Evolutionary conservation across 1,140 invertebrate species (phyloP).

Genomic region (Frieseomelitta varia): DNA sequence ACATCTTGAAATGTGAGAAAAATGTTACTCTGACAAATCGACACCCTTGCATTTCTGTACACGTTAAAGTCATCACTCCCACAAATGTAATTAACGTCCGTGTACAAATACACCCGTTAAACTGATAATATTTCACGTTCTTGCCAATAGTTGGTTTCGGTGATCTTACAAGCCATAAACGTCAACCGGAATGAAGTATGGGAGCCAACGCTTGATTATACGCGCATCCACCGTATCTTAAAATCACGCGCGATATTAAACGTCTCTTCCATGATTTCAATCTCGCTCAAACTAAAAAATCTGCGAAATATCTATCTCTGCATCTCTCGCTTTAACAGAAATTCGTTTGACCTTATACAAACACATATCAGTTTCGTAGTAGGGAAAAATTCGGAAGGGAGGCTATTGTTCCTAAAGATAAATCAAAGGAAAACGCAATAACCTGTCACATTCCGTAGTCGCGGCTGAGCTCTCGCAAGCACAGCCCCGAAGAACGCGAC

Average conservation of each 20-base stretch:
- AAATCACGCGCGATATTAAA: not conserved
- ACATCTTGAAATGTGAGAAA: too few relatives aligned
- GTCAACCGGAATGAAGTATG: not conserved
- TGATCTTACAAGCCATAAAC: not conserved
- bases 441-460: slow-evolving; percentile 29
- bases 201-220: not conserved
- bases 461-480: not conserved
- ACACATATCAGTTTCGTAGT: not conserved
- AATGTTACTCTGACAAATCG: too few relatives aligned
- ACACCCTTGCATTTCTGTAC: too few relatives aligned
- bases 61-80: not conserved
- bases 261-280: not conserved
- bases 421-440: slow-evolving; percentile 30
- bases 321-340: not conserved
- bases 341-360: not conserved
- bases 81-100: not conserved
- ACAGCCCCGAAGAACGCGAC: slow-evolving; percentile 13
- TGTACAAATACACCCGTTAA: not conserved
- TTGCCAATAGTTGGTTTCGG: not conserved
- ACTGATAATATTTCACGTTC: not conserved
- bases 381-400: not conserved
- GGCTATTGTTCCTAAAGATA: slow-evolving; percentile 1
- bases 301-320: not conserved
- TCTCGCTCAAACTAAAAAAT: not conserved
- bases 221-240: too few relatives aligned